Percentiles rank a stretch among this genome's conserved stretches.
These are phyloP conservation scores for Acromyrmex echinatior DNA, from an alignment of 1,140 invertebrate genomes.

Conservation along the genomic window DNA sequence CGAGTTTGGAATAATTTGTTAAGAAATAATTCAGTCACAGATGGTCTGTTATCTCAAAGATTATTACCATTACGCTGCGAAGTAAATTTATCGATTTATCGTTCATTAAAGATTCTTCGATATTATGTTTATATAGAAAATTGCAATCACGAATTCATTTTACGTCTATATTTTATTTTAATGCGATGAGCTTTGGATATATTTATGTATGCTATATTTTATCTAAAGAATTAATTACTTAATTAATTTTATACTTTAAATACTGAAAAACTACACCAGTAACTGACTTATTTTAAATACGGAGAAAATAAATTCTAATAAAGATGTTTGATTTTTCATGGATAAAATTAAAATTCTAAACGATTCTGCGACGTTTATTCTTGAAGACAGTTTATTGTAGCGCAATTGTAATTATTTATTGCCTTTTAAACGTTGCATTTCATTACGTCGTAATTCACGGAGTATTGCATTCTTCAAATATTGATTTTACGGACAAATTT, in stretches of 20 bases:
- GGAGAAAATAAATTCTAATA: background rate
- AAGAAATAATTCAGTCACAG: constrained; percentile 29
- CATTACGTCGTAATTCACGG: background rate
- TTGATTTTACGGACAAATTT: constrained; percentile 8
- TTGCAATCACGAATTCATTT: background rate
- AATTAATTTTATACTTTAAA: background rate
- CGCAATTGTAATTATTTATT: constrained; percentile 19
- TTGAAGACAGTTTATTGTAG: constrained; percentile 4
- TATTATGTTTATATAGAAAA: background rate
- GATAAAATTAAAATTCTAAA: background rate
- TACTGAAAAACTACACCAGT: background rate
- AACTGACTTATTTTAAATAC: background rate
- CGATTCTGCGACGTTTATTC: background rate
- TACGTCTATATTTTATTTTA: background rate
- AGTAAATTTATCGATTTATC: constrained; percentile 33
- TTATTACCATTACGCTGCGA: constrained; percentile 10
- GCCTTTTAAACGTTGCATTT: background rate
- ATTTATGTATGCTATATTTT: background rate
- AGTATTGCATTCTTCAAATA: constrained; percentile 2
- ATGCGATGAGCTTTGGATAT: background rate
- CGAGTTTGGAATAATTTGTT: constrained; percentile 49
- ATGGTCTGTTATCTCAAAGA: constrained; percentile 33
- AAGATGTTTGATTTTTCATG: background rate
- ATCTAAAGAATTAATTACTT: background rate
- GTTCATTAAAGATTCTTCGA: background rate